Evolutionary conservation across 1,140 invertebrate species (phyloP).

Genomic region (Diachasmimorpha longicaudata): DNA sequence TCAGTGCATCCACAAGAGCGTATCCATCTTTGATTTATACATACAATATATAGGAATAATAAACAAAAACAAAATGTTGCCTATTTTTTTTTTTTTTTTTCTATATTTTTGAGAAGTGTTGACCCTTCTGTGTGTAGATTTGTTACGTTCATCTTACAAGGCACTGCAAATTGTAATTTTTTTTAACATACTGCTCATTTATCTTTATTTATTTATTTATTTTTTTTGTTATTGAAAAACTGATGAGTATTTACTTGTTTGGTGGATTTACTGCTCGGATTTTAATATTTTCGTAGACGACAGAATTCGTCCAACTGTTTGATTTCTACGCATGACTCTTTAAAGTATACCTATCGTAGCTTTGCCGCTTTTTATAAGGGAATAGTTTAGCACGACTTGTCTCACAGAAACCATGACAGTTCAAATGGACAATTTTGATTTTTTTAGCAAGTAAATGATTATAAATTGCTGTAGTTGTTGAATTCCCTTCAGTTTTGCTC

Average conservation of each 20-base stretch:
- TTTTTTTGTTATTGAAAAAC: constrained; percentile 2
- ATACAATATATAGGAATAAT: no score
- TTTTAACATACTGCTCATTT: not conserved
- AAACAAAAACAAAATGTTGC: not conserved
- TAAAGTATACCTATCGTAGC: constrained; percentile 60
- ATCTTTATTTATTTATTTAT: not conserved
- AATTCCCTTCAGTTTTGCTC: constrained; percentile 58
- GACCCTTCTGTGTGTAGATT: constrained; percentile 6
- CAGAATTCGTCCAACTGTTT: constrained; percentile 35
- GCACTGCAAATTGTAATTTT: not conserved
- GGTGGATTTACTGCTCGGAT: constrained; percentile 16
- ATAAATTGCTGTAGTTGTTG: constrained; percentile 46
- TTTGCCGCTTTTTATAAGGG: constrained; percentile 56
- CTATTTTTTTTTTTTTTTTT: not conserved
- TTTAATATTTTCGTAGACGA: constrained; percentile 38
- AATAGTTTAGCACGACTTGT: constrained; percentile 61
- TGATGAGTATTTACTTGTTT: not conserved
- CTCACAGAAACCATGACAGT: constrained; percentile 45
- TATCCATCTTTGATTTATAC: not conserved
- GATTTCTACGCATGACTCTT: constrained; percentile 59
- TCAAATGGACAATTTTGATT: constrained; percentile 33
- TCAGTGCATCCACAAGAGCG: not conserved
- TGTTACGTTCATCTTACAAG: not conserved
- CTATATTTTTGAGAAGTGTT: not conserved
- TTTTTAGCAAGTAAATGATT: not conserved